Conservation (phyloP, 2,888 invertebrate species). For the Oscheius sp. region DNA sequence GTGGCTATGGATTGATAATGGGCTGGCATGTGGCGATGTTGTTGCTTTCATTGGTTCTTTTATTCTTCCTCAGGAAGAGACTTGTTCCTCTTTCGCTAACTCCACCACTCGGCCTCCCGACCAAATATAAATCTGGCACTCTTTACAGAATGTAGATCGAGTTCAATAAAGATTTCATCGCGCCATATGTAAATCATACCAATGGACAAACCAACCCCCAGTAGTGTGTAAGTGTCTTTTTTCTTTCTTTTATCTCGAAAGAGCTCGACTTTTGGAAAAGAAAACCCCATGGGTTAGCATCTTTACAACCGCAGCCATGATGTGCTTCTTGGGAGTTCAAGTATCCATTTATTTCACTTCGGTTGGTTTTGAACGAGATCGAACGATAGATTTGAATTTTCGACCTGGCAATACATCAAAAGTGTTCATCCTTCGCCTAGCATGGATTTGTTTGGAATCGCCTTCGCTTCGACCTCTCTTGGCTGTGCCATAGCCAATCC, state of each 20-base stretch:
- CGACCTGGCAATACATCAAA: conserved; percentile 53
- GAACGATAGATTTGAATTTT: too few species aligned
- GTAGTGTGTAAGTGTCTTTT: conserved; percentile 5
- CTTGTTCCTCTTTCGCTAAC: conserved; percentile 8
- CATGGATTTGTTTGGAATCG: conserved; percentile 17
- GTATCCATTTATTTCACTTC: conserved; percentile 56
- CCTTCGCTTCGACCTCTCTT: not conserved
- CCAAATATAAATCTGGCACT: conserved; percentile 23
- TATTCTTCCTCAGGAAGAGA: conserved; percentile 20
- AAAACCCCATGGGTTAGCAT: conserved; percentile 53
- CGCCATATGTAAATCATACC: not conserved
- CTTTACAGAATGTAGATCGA: conserved; percentile 20
- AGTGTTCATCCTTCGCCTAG: conserved; percentile 31
- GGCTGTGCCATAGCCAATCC: conserved; percentile 27
- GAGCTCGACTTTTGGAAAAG: conserved; percentile 8
- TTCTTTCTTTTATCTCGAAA: not conserved
- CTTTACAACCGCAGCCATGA: conserved; percentile 40
- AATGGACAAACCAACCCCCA: conserved; percentile 12
- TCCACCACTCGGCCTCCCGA: not conserved
- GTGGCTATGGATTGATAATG: conserved; percentile 26
- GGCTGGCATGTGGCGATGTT: not conserved
- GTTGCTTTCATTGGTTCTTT: not conserved
- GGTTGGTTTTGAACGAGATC: too few species aligned
- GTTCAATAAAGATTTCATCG: too few species aligned
- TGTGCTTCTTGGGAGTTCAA: conserved; percentile 44